These are phyloP conservation scores for Aurelia sp. DNA, from an alignment of 30 jellyfish, hydroid and myxozoan species.

Conservation along the genomic window DNA sequence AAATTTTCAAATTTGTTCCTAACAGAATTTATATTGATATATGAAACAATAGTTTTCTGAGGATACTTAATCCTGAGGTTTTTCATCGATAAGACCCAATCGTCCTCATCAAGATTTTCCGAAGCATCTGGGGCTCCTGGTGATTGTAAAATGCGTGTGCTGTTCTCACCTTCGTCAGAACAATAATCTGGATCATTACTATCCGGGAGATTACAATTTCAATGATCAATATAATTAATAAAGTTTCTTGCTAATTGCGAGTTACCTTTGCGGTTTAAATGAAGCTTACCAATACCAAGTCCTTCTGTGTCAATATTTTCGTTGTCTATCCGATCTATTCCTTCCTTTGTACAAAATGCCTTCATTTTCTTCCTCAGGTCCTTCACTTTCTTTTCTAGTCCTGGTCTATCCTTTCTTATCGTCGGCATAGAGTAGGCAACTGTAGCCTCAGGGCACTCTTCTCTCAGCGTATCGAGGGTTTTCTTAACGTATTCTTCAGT, in stretches of 20 bases:
- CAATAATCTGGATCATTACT: no score
- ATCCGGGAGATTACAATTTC: neutral
- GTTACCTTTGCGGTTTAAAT: constrained; percentile 49
- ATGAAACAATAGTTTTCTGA: no score
- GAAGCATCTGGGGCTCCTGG: no score
- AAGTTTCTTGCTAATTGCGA: constrained; percentile 45
- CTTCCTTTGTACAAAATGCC: neutral
- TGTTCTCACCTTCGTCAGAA: no score
- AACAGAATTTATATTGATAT: no score
- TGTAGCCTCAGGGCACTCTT: constrained; percentile 18
- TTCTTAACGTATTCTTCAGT: constrained; percentile 4
- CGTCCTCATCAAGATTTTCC: no score
- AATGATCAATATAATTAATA: constrained; percentile 15
- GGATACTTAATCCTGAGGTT: no score
- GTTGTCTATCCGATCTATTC: constrained; percentile 16
- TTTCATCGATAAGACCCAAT: no score
- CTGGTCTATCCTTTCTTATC: constrained; percentile 12
- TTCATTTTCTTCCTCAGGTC: constrained; percentile 2
- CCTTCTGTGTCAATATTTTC: constrained; percentile 6
- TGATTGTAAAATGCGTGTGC: no score
- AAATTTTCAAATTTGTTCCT: no score
- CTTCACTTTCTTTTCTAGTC: constrained; percentile 17
- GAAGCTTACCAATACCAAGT: constrained; percentile 7
- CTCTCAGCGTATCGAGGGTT: constrained; percentile 1
- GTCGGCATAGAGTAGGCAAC: neutral